Conservation (phyloP, 2,113 vertebrate species). For the Sceloporus undulatus region DNA sequence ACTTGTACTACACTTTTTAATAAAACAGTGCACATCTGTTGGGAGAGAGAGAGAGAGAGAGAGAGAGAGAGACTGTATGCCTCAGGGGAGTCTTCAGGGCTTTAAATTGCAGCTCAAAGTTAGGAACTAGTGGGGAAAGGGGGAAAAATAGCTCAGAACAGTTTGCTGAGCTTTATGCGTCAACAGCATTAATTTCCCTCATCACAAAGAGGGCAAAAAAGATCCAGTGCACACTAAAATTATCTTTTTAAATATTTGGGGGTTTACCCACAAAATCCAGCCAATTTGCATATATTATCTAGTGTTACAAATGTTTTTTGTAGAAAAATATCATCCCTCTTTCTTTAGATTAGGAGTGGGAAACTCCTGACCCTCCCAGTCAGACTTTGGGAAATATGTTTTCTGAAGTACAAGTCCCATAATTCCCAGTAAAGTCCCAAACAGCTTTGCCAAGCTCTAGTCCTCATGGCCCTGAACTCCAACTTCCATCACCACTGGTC, state of each 20-base stretch:
- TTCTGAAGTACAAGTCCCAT: not conserved
- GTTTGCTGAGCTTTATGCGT: not conserved
- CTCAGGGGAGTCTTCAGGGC: conserved; percentile 7
- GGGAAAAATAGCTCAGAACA: not conserved
- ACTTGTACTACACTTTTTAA: not conserved
- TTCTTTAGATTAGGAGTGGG: not conserved
- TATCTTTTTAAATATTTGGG: not conserved
- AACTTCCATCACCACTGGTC: too few species aligned
- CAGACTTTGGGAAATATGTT: too few species aligned
- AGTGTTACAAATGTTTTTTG: not conserved
- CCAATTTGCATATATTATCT: not conserved
- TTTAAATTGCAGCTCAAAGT: conserved; percentile 12
- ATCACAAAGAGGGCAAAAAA: not conserved
- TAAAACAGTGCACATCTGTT: conserved; percentile 8
- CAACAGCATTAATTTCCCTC: conserved; percentile 12
- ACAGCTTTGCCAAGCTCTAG: too few species aligned
- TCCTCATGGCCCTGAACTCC: too few species aligned
- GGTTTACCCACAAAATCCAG: not conserved
- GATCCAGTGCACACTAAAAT: not conserved
- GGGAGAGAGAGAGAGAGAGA: not conserved
- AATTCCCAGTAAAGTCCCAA: too few species aligned
- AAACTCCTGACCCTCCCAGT: not conserved
- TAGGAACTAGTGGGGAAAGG: conserved; percentile 1
- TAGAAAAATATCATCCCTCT: not conserved
- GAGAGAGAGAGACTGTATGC: not conserved